Evolutionary conservation across 2,888 invertebrate genomes (phyloP).

Genomic region (Druceiella hillmani): DNA sequence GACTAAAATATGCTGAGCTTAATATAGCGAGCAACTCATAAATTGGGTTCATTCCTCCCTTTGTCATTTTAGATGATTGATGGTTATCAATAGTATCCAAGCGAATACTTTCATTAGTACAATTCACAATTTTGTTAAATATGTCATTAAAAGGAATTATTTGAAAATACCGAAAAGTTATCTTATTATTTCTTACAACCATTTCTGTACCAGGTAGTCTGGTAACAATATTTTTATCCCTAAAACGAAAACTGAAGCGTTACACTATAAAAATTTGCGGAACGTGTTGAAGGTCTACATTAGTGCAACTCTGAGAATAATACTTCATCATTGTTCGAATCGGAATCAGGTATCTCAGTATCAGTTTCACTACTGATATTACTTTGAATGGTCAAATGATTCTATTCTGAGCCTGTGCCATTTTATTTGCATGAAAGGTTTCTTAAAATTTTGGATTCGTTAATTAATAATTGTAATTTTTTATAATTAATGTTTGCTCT

Average conservation of each 20-base stretch:
- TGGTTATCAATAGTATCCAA: not conserved
- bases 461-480: too few species aligned
- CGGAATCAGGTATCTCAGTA: not conserved
- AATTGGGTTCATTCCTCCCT: not conserved
- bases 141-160: not conserved
- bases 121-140: not conserved
- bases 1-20: not conserved
- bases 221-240: not conserved
- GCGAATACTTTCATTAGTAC: not conserved
- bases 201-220: not conserved
- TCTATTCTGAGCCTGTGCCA: too few species aligned
- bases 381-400: constrained; percentile 19
- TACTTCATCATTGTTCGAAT: not conserved
- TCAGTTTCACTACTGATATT: constrained; percentile 15
- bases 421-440: too few species aligned
- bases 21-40: not conserved
- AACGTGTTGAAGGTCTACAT: not conserved
- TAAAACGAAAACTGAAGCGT: not conserved
- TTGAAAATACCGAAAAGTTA: not conserved
- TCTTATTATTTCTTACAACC: not conserved
- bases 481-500: too few species aligned
- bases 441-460: too few species aligned
- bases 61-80: not conserved
- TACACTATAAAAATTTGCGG: not conserved
- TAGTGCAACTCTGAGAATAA: not conserved